Evolutionary conservation across 2,888 invertebrate genomes (phyloP).

Genomic region (Plemyria rubiginata): DNA sequence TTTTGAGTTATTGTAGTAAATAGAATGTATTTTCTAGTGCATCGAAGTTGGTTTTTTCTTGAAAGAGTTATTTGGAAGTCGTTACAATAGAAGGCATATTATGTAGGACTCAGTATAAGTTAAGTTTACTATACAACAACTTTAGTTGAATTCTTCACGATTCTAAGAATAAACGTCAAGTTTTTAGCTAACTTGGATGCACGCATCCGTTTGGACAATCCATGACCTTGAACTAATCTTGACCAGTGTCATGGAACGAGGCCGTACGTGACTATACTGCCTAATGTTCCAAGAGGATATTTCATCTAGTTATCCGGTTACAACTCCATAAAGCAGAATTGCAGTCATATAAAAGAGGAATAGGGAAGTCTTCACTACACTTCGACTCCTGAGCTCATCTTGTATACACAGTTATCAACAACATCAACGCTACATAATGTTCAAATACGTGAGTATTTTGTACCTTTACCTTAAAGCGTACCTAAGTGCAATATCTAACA

Average conservation of each 20-base stretch:
- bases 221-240: slow-evolving; percentile 58
- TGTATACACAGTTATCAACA: slow-evolving; percentile 42
- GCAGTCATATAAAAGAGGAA: slow-evolving; percentile 55
- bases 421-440: slow-evolving; percentile 63
- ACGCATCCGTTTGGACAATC: slow-evolving; percentile 25
- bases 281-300: slow-evolving; percentile 70
- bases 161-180: neutral
- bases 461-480: too few species aligned
- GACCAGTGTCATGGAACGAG: slow-evolving; percentile 60
- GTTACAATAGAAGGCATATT: too few species aligned
- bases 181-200: neutral
- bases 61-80: too few species aligned
- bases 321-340: slow-evolving; percentile 46
- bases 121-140: neutral
- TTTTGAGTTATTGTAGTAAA: too few species aligned
- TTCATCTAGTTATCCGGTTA: slow-evolving; percentile 66
- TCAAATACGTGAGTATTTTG: slow-evolving; percentile 77
- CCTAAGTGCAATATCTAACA: too few species aligned
- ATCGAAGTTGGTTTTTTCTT: too few species aligned
- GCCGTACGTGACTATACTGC: slow-evolving; percentile 69
- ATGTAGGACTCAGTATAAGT: too few species aligned
- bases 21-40: too few species aligned
- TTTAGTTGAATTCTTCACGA: neutral
- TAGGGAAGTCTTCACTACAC: slow-evolving; percentile 48
- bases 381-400: slow-evolving; percentile 41